A percentile compares a stretch with the other conserved stretches of the same genome.
Evolutionary conservation across 2,113 vertebrate genomes (phyloP).

Genomic region (Ursus arctos): DNA sequence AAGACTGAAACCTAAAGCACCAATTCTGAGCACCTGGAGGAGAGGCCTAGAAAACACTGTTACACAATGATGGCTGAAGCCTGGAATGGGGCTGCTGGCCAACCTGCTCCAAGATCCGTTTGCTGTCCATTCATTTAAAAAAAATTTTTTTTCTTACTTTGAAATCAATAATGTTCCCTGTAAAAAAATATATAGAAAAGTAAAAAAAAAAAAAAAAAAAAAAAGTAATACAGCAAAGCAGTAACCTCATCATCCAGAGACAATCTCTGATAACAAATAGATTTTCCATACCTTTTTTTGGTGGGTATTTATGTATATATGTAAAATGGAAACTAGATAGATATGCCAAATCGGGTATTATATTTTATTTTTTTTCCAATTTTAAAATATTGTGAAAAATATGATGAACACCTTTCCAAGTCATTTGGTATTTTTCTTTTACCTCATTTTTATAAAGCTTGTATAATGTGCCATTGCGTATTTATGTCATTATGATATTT

Average conservation of each 20-base stretch:
- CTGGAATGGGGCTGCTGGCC: neutral
- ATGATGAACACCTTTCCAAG: neutral
- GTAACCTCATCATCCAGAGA: neutral
- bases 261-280: neutral
- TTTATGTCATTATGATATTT: neutral
- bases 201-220: neutral
- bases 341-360: neutral
- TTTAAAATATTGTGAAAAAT: conserved; percentile 35
- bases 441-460: neutral
- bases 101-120: neutral
- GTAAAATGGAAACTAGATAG: neutral
- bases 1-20: conserved; percentile 12
- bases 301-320: neutral
- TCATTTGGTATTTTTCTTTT: conserved; percentile 24
- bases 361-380: neutral
- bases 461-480: neutral
- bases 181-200: neutral
- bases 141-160: neutral
- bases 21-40: neutral
- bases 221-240: neutral
- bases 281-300: neutral
- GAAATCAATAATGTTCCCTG: neutral
- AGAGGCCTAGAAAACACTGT: neutral
- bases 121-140: neutral
- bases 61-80: neutral